Conservation (phyloP, 2,888 invertebrate genomes). For the Hyalella azteca region DNA sequence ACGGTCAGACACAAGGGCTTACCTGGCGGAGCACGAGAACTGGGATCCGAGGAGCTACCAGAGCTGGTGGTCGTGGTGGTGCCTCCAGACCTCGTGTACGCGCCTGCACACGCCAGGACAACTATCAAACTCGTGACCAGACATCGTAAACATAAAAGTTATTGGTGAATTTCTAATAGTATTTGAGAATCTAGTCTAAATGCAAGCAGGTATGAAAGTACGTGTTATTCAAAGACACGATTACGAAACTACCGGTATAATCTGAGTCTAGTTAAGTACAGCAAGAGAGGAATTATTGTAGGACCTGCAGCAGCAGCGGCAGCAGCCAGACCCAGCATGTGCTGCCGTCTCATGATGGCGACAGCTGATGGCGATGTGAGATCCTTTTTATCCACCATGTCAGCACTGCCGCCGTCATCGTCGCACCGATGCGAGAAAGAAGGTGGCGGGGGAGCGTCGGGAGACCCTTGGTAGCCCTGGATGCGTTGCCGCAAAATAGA, state of each 20-base stretch:
- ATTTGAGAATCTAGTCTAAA: too few species aligned
- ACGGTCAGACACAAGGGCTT: too few species aligned
- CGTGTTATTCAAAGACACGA: too few species aligned
- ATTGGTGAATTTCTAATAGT: too few species aligned
- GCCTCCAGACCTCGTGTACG: constrained; percentile 18
- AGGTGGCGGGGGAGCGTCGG: constrained; percentile 54
- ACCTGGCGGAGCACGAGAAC: constrained; percentile 17
- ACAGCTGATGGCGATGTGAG: not conserved
- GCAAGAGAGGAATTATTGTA: too few species aligned
- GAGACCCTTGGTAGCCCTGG: constrained; percentile 53
- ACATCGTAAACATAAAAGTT: too few species aligned
- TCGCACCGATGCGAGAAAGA: constrained; percentile 40
- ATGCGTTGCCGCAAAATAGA: constrained; percentile 58
- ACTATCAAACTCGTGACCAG: too few species aligned
- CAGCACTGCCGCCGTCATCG: not conserved
- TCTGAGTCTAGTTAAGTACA: not conserved
- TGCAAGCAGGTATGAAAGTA: too few species aligned
- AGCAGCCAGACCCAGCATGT: constrained; percentile 32
- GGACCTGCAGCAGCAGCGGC: constrained; percentile 37
- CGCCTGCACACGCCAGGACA: not conserved
- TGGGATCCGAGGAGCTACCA: not conserved
- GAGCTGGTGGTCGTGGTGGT: constrained; percentile 21
- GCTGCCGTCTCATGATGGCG: constrained; percentile 34
- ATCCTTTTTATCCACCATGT: constrained; percentile 13
- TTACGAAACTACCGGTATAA: too few species aligned